Evolutionary conservation across 2,888 invertebrate species (phyloP).

Genomic region (Rhingia rostrata): DNA sequence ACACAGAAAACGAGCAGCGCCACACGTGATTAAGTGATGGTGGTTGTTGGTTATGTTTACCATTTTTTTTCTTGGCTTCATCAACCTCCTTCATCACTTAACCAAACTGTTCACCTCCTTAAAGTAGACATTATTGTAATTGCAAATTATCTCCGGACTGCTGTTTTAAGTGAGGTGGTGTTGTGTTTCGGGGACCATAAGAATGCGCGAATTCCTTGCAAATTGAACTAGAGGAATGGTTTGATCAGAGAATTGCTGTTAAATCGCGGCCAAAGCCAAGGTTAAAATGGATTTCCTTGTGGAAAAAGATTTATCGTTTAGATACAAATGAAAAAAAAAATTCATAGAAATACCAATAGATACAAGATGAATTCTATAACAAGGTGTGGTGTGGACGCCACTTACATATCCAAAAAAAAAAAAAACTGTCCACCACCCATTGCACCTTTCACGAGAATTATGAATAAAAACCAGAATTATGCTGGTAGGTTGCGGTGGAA

Average conservation of each 20-base stretch:
- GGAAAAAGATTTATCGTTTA: slow-evolving; percentile 8
- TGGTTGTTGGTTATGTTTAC: slow-evolving; percentile 26
- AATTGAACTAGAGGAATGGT: too few species aligned
- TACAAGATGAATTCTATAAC: slow-evolving; percentile 37
- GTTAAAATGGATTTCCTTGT: slow-evolving; percentile 24
- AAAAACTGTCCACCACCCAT: slow-evolving; percentile 29
- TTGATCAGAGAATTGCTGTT: background rate
- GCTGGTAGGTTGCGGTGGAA: slow-evolving; percentile 51
- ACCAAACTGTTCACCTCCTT: slow-evolving; percentile 12
- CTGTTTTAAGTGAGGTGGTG: slow-evolving; percentile 22
- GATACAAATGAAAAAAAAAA: background rate
- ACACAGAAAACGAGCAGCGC: slow-evolving; percentile 34
- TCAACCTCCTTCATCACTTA: slow-evolving; percentile 29
- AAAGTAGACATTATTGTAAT: slow-evolving; percentile 35
- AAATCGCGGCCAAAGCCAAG: slow-evolving; percentile 38
- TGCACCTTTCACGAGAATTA: slow-evolving; percentile 56
- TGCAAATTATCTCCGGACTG: slow-evolving; percentile 40
- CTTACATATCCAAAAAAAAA: background rate
- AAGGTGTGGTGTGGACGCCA: slow-evolving; percentile 63
- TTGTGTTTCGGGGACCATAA: background rate
- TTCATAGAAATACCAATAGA: slow-evolving; percentile 51
- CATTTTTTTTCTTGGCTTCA: slow-evolving; percentile 5
- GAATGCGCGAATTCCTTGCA: slow-evolving; percentile 49
- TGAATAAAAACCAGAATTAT: slow-evolving; percentile 61
- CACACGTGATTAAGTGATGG: slow-evolving; percentile 62